phyloP scores from a whole-genome alignment of 35 echinoderm and acorn worm genomes.

The Acanthaster planci region DNA sequence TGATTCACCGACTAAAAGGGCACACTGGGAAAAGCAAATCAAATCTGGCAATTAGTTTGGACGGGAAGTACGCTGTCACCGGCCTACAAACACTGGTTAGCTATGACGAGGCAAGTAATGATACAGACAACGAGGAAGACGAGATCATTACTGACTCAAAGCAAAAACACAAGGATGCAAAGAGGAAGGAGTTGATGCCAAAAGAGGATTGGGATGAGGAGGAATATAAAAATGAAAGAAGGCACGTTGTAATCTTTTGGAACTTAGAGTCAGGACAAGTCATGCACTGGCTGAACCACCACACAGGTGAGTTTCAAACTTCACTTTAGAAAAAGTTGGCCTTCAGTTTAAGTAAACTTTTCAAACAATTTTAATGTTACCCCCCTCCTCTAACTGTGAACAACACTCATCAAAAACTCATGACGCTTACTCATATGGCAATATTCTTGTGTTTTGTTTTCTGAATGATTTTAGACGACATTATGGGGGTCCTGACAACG shows the following conservation, averaged over 20 bases:
- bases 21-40: conserved; percentile 26
- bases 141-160: conserved; percentile 11
- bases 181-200: conserved; percentile 13
- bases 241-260: conserved; percentile 15
- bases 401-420: too few species aligned
- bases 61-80: conserved; percentile 32
- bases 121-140: conserved; percentile 34
- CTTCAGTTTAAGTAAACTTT: too few species aligned
- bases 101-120: conserved; percentile 10
- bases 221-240: neutral
- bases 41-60: conserved; percentile 4
- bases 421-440: too few species aligned
- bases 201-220: conserved; percentile 32
- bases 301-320: conserved; percentile 27
- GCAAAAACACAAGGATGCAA: neutral
- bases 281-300: conserved; percentile 31
- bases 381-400: too few species aligned
- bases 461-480: neutral
- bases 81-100: conserved; percentile 1
- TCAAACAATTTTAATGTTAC: too few species aligned
- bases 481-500: conserved; percentile 11
- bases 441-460: too few species aligned
- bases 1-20: conserved; percentile 33
- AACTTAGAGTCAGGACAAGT: conserved; percentile 22
- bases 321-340: neutral